Evolutionary conservation across 2,797 vertebrate genomes (phyloP), one percentile per base, ranked within the genome.

Genomic region (Natrix natrix): DNA sequence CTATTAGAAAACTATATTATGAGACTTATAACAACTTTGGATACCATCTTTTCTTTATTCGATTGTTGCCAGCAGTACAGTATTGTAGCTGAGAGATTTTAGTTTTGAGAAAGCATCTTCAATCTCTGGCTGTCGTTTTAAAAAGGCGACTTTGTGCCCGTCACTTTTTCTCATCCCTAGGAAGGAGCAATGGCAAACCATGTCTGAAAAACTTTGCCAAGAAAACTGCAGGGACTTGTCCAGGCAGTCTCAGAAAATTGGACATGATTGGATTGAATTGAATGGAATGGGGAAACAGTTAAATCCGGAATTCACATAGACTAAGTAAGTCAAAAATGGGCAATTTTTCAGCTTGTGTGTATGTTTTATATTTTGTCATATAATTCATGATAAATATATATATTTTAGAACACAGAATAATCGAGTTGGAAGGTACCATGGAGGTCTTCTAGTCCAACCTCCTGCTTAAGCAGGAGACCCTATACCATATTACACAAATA

Each of bases 1-100:
- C 20, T 63, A 92, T 66, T 83, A 88, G 60, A 87, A 94, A 43
- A 59, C 83, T 92, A 89, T 60, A 89, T 66, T 26, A 17, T 90
- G 87, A 37, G 52, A 57, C 52, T 69, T 22, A 4, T 83, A 48
- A 43, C 7, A 1, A 83, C 78, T 69, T 0, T 2, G 32, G 54
- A 22, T 11, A 43, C 28, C 91, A 92, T 56, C 86, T 24, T 28
- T 14, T 93, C 43, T 32, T 78, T 93, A 86, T 94, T 37, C n/a
- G 6, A 5, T 52, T 16, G 13, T 52, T 66, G 52, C 61, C 87
- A 91, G 28, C 37, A 52, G 43, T 86, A 2, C 86, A 60, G 61
- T 12, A 13, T 78, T 24, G 48, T 22, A 48, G 24, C 11, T 93
- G n/a, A n/a, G 24, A 57, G n/a, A 91, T n/a, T 56, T 24, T 28